Base-by-base conservation (phyloP, 2,888 invertebrate species). In the Ischnus inquisitorius region DNA sequence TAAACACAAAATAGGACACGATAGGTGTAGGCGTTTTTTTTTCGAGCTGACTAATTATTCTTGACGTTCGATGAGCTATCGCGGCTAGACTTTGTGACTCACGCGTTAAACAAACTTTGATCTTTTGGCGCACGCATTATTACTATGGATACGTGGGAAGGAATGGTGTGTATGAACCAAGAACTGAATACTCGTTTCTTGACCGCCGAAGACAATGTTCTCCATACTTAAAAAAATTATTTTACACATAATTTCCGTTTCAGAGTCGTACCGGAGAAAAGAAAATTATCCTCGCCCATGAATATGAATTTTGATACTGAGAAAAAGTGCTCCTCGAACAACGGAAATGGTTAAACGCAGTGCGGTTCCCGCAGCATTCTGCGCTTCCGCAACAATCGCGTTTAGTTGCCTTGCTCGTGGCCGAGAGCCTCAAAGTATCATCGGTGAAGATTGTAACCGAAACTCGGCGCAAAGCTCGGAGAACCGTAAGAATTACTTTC, bases 261-360 rank as follows among this genome's bases (percentile, higher is more conserved):
- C 8, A 34, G 3, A 10, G 2, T 62, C 10, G 48, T 34, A 34
- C 6, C 12, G 19, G 19, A 54, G 16, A 54, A 48, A 12, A 54
- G 39, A 48, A 57, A 72, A 69, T 79, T 65, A 46, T 75, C 57
- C n/a, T 28, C 34, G 41, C 54, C 46, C 62, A 82, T 51, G 78
- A 78, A 65, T 75, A 57, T 69, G 46, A 83, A 79, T 79, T 48
- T 48, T 43, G 64, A 65, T 71, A 68, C 75, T 80, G 77, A 62
- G 80, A 72, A 80, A 76, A 39, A n/a, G n/a, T 3, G 19, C 41
- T 57, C 69, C 34, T 71, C 77, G 48, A 62, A 77, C 51, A 83
- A 62, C 79, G 83, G 83, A 83, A 80, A 80, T 80, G 77, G 48
- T 83, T 83, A 64, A 72, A 57, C 77, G 80, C 76, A 77, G 65